Conservation (phyloP, 2,888 invertebrate genomes). For the Temnothorax unifasciatus region DNA sequence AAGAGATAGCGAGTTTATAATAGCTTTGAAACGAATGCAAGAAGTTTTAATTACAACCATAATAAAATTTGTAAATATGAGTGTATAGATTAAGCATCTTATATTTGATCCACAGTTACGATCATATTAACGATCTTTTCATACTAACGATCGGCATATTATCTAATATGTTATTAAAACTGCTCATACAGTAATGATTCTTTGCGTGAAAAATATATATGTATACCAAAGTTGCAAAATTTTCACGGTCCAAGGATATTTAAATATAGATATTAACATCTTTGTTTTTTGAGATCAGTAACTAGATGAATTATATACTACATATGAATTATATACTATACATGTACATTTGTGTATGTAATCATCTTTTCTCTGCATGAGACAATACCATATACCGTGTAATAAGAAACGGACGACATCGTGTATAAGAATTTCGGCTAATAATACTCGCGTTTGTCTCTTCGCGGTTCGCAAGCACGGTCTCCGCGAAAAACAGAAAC, state of each 20-base stretch:
- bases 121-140: too few species aligned
- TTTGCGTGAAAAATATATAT: too few species aligned
- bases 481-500: slow-evolving; percentile 39
- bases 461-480: slow-evolving; percentile 14
- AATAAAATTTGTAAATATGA: slow-evolving; percentile 15
- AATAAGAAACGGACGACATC: slow-evolving; percentile 26
- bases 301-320: not conserved
- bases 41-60: slow-evolving; percentile 18
- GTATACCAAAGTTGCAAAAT: not conserved
- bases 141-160: too few species aligned
- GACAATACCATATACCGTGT: not conserved
- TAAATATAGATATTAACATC: not conserved
- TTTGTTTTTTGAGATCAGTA: not conserved
- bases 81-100: not conserved
- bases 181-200: not conserved
- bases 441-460: slow-evolving; percentile 48
- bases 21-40: slow-evolving; percentile 20
- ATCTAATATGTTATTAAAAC: not conserved
- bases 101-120: not conserved
- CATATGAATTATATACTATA: not conserved
- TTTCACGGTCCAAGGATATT: not conserved
- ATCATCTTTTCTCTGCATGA: not conserved
- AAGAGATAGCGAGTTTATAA: slow-evolving; percentile 2
- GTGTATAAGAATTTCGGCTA: slow-evolving; percentile 37
- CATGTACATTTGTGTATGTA: not conserved